phyloP scores from a whole-genome alignment of 2,888 invertebrate species.

The Bimastos eiseni region DNA sequence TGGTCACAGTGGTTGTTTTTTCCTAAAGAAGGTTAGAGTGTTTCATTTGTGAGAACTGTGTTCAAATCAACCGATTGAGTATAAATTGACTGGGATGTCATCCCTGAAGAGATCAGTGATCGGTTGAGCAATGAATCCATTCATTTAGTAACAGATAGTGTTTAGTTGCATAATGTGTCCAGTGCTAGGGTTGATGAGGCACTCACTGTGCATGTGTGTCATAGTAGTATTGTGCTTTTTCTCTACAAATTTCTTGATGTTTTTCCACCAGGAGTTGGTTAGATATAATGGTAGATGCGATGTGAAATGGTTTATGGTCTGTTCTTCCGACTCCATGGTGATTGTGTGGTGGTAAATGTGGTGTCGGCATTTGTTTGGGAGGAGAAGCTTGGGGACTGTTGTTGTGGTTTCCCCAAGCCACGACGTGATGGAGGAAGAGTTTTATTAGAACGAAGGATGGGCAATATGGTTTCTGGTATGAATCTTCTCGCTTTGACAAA shows the following conservation, averaged over 20 bases:
- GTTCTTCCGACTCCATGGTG: slow-evolving; percentile 21
- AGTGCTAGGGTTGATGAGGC: neutral
- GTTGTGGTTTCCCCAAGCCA: slow-evolving; percentile 8
- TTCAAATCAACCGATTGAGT: neutral
- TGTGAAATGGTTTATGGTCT: slow-evolving; percentile 24
- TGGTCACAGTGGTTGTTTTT: neutral
- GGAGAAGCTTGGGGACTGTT: slow-evolving; percentile 19
- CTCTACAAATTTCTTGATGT: slow-evolving; percentile 18
- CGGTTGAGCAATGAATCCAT: neutral
- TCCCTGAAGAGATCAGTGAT: neutral
- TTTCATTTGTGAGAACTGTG: neutral
- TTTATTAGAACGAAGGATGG: neutral
- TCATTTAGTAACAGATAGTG: neutral
- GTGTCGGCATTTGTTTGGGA: slow-evolving; percentile 17
- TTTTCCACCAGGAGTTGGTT: slow-evolving; percentile 26
- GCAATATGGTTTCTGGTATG: slow-evolving; percentile 23
- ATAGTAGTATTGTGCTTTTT: neutral
- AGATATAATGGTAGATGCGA: slow-evolving; percentile 26
- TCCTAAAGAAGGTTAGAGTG: neutral
- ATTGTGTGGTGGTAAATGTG: slow-evolving; percentile 24
- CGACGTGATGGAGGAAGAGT: slow-evolving; percentile 8
- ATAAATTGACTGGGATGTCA: neutral
- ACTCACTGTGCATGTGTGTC: neutral
- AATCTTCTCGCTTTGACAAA: slow-evolving; percentile 25
- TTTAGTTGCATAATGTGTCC: neutral